Evolutionary conservation across 2,797 vertebrate species (phyloP).

Genomic region (Jordanella pulchra): DNA sequence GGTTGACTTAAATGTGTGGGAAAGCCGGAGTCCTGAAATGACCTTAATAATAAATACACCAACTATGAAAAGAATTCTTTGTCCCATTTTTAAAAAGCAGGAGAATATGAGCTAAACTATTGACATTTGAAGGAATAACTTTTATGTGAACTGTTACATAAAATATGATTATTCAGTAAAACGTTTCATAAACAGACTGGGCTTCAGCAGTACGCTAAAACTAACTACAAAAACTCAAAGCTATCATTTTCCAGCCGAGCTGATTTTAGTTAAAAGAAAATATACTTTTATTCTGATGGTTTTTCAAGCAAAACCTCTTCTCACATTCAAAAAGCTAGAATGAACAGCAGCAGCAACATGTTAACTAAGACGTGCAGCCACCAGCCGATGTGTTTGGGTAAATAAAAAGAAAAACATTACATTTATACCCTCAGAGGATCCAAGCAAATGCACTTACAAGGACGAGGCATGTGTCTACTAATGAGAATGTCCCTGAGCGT

Average conservation of each 20-base stretch:
- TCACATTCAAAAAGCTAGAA: neutral
- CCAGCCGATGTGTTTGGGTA: neutral
- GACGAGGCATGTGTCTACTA: conserved; percentile 94
- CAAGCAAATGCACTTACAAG: conserved; percentile 82
- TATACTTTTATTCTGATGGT: neutral
- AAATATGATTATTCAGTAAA: neutral
- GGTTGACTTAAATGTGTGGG: neutral
- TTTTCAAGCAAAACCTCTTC: neutral
- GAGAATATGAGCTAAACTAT: neutral
- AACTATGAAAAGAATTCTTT: neutral
- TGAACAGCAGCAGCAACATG: neutral
- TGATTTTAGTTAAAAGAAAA: neutral
- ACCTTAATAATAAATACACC: neutral
- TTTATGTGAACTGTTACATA: neutral
- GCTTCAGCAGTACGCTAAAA: neutral
- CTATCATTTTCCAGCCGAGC: neutral
- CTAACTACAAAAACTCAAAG: neutral
- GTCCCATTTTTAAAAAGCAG: neutral
- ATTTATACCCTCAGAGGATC: neutral
- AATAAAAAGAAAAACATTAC: neutral
- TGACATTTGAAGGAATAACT: neutral
- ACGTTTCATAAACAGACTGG: neutral
- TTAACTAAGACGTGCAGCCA: neutral
- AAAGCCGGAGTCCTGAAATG: neutral
- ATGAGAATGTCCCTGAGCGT: conserved; percentile 94